These are phyloP conservation scores for Ceyx margarethae DNA, from an alignment of 2,113 vertebrate species.

Conservation along the genomic window DNA sequence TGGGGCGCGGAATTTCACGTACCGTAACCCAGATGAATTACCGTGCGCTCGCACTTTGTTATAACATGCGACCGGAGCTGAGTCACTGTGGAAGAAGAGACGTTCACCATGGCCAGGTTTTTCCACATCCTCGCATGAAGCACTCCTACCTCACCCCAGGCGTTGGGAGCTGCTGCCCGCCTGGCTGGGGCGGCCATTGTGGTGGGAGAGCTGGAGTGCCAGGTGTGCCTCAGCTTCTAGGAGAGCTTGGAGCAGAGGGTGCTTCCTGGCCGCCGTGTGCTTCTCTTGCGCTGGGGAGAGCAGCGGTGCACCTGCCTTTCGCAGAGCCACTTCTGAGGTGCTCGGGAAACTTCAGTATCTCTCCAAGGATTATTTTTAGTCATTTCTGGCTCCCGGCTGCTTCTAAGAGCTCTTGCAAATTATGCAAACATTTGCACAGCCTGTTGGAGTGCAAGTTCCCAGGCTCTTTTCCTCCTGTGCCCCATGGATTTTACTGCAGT, in stretches of 20 bases:
- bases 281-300: background rate
- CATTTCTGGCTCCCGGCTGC: conserved; percentile 20
- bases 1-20: conserved; percentile 41
- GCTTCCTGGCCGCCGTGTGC: conserved; percentile 29
- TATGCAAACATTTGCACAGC: background rate
- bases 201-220: conserved; percentile 49
- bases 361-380: conserved; percentile 8
- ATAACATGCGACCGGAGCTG: conserved; percentile 15
- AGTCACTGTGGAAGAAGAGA: conserved; percentile 51
- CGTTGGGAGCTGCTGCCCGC: background rate
- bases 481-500: background rate
- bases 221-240: conserved; percentile 70
- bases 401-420: background rate
- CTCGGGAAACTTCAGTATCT: background rate
- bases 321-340: background rate
- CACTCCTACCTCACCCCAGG: background rate
- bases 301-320: conserved; percentile 31
- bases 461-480: background rate
- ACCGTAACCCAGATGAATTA: conserved; percentile 60
- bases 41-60: conserved; percentile 40
- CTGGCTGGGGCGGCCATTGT: conserved; percentile 5
- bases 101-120: background rate
- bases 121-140: background rate
- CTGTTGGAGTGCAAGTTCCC: background rate
- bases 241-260: conserved; percentile 52